Evolutionary conservation across 2,888 invertebrate species (phyloP).

Genomic region (Candidula unifasciata): DNA sequence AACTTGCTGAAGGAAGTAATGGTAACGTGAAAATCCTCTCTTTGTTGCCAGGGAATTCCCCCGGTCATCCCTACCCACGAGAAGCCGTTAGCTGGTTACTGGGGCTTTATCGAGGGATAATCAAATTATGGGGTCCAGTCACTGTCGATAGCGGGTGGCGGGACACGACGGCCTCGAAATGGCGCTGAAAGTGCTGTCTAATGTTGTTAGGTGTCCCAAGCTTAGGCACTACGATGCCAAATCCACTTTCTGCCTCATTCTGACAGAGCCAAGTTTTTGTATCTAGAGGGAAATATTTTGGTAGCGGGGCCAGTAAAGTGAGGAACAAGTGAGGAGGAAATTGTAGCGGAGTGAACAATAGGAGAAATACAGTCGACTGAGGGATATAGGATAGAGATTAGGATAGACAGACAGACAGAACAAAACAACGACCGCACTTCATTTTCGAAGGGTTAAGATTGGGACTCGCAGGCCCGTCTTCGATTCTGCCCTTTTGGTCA

Average conservation of each 20-base stretch:
- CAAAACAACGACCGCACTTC: no score
- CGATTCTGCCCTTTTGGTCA: no score
- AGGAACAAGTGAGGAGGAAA: neutral
- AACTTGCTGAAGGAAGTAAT: conserved; percentile 32
- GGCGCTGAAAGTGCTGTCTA: conserved; percentile 49
- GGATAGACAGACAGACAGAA: no score
- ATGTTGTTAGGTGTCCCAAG: conserved; percentile 45
- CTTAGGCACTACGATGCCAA: conserved; percentile 44
- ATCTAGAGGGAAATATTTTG: conserved; percentile 19
- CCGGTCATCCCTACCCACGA: conserved; percentile 37
- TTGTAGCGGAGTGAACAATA: neutral
- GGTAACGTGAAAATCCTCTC: conserved; percentile 50
- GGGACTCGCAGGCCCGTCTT: no score
- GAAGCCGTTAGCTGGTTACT: conserved; percentile 39
- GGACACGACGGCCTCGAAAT: conserved; percentile 46
- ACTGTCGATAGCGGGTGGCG: conserved; percentile 41
- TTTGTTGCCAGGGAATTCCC: conserved; percentile 44
- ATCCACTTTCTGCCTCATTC: conserved; percentile 45
- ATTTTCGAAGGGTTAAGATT: no score
- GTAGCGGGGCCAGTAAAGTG: neutral
- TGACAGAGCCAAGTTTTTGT: conserved; percentile 42
- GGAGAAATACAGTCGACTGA: neutral
- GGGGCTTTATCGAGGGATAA: conserved; percentile 50
- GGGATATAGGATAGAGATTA: neutral
- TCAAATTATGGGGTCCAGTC: conserved; percentile 49